Conservation (phyloP, 2,797 vertebrate species). For the Microchirus variegatus region DNA sequence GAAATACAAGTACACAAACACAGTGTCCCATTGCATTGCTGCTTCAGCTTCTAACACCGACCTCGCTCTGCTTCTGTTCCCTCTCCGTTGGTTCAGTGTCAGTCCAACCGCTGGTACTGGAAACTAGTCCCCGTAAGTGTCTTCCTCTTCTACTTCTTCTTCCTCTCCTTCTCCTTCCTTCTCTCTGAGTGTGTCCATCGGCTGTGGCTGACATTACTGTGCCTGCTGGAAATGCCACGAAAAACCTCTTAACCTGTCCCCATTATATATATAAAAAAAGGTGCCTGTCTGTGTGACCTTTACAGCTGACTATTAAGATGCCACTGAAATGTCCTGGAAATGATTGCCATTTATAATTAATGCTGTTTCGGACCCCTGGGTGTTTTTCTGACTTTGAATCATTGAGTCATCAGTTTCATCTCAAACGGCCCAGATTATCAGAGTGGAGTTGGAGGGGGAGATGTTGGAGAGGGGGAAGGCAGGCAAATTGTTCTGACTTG, state of each 20-base stretch:
- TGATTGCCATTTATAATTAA: constrained; percentile 13
- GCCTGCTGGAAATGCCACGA: constrained; percentile 51
- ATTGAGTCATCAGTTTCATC: constrained; percentile 40
- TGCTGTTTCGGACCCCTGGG: constrained; percentile 20
- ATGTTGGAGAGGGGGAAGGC: constrained; percentile 33
- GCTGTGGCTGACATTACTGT: constrained; percentile 56
- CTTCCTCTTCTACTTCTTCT: not conserved
- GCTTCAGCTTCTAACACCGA: constrained; percentile 49
- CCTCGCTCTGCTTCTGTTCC: constrained; percentile 49
- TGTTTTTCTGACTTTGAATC: constrained; percentile 30
- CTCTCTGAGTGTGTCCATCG: constrained; percentile 43
- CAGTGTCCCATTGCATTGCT: constrained; percentile 21
- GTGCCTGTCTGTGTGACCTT: constrained; percentile 16
- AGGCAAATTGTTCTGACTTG: constrained; percentile 25
- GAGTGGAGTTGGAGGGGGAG: constrained; percentile 30
- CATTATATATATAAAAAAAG: constrained; percentile 5
- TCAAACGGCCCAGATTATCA: constrained; percentile 31
- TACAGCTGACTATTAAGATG: constrained; percentile 10
- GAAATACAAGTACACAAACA: constrained; percentile 1
- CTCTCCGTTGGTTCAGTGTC: constrained; percentile 79
- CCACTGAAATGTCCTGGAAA: constrained; percentile 4
- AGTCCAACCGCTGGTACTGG: constrained; percentile 92
- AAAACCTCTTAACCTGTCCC: constrained; percentile 27
- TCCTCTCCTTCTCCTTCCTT: constrained; percentile 18
- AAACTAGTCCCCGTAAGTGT: constrained; percentile 93